Base-by-base conservation (phyloP, 2,113 vertebrate genomes). In the Astatoreochromis straeleni region DNA sequence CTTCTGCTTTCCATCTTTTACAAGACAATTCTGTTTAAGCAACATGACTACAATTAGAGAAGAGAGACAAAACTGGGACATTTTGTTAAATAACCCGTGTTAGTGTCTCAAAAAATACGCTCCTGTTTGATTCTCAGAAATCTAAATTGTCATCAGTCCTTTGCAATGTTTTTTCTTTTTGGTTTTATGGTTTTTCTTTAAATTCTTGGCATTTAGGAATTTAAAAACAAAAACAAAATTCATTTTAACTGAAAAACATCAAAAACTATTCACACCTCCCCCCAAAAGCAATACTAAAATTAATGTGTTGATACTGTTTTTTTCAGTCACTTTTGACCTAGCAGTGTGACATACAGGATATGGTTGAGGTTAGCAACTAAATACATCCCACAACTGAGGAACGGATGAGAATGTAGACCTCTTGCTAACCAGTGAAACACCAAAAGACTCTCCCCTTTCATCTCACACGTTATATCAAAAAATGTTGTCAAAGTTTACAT, bases 281-380 rank as follows among this genome's bases (percentile, higher is more conserved):
- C 19, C 11, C 60, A 38, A n/a, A 57, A 68, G 19, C 60, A 38
- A 68, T 38, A 38, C 17, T 38, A 12, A 38, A 38, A 65, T 5
- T 5, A 3, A 0, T 21, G 33, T 5, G 21, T 47, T 29, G 16
- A 17, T 3, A 17, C 24, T 11, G 40, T 19, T 29, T 75, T 47
- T 29, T 47, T 47, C 24, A 10, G 16, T 29, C 14, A 10, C 2
- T 26, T 73, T 45, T 5, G 4, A 45, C 4, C 68, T 29, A 31
- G 16, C 6, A 78, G 16, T 75, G 9, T 49, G 70, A 31, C 42
- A 19, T 4, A 49, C 42, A 78, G 70, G 24, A 78, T 75, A 29
- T 78, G 42, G 42, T 31, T 49, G 1, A 78, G 0, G 70, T 78
- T 31, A 31, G 16, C 24, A 78, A 49, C 42, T 75, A 49, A 19